Evolutionary conservation across 2,113 vertebrate genomes (phyloP).

Genomic region (Rhipidura dahli): DNA sequence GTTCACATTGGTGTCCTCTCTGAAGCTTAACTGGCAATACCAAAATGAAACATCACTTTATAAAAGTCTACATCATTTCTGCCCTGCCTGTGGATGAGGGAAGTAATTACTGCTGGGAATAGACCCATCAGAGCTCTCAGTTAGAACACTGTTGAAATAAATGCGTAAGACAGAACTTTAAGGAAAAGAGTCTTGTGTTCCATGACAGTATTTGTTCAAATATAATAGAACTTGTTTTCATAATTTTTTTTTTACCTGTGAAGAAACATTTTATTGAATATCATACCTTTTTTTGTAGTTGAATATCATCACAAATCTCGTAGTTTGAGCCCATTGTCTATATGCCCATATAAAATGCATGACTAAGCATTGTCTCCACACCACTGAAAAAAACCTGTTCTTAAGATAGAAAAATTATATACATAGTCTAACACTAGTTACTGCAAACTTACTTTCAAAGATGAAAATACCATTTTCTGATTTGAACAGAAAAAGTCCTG

Average conservation of each 20-base stretch:
- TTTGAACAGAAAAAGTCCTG: neutral
- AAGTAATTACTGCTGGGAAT: neutral
- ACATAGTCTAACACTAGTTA: neutral
- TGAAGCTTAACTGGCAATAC: neutral
- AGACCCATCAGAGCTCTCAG: neutral
- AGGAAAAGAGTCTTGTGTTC: neutral
- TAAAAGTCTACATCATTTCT: neutral
- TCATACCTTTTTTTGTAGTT: neutral
- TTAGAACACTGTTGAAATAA: neutral
- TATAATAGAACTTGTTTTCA: neutral
- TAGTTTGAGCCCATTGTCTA: neutral
- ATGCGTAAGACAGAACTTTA: neutral
- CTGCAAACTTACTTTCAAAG: neutral
- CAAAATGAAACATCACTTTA: neutral
- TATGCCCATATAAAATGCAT: neutral
- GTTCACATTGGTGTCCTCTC: neutral
- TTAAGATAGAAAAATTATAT: neutral
- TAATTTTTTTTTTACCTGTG: neutral
- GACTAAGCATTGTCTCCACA: neutral
- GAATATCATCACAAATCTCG: neutral
- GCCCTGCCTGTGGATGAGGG: neutral
- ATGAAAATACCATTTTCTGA: neutral
- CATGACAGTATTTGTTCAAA: neutral
- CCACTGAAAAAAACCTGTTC: neutral
- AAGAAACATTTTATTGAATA: neutral